Base-by-base conservation (phyloP, 2,797 vertebrate genomes). In the Xenentodon cancila region DNA sequence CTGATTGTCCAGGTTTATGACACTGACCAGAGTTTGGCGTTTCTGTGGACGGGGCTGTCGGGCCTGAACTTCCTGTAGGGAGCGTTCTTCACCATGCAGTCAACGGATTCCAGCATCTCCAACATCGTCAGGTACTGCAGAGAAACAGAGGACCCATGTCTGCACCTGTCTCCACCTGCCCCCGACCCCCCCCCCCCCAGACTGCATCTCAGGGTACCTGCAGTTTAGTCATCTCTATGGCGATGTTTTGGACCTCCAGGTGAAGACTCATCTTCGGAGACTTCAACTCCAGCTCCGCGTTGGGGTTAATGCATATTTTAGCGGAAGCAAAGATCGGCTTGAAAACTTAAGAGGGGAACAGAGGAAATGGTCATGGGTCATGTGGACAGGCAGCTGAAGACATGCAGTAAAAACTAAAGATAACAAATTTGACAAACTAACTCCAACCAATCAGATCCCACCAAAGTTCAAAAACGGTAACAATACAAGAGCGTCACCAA, bases 61-160 rank as follows among this genome's bases (percentile, higher is more conserved):
- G 97, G 97, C 30, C 94, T 92, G 52, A 95, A 98, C 84, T 94
- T 98, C 85, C 97, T 94, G 77, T 98, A 99, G 0, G 96, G 97
- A 1, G 71, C 77, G 21, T 96, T 98, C 87, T 96, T 97, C 72
- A 96, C 93, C 97, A 98, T 98, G 68, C 92, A 94, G 87, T 99
- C 96, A 1, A 98, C 48, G 18, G 96, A 97, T 85, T 98, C 96
- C 89, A 99, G 88, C 20, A 96, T 82, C 65, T 98, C 96, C 66
- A 98, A 90, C 94, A 98, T 94, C 73, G 94, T 96, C 69, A 96
- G 89, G 66, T 97, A 99, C 97, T 99, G 83, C 5, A 68, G 21
- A 72, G 46, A 25, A 25, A 57, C 12, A 21, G 21, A 60, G 5
- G 18, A 34, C 17, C 42, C 5, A 32, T 0, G 12, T 8, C 16